Base-by-base conservation (phyloP, 2,113 vertebrate genomes). In the Malaclemys terrapin region DNA sequence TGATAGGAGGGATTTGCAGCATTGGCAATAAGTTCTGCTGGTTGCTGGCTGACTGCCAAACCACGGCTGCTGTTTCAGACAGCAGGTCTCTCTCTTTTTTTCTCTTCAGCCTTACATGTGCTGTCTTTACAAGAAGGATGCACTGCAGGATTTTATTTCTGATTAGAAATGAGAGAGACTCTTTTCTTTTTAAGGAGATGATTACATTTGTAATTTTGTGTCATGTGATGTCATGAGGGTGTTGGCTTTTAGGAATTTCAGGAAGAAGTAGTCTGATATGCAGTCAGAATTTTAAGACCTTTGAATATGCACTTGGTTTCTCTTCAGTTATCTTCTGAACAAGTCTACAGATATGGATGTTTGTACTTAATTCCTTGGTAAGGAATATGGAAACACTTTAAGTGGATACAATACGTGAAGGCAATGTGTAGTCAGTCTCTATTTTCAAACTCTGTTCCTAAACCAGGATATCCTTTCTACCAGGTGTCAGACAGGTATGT, bases 401-500 rank as follows among this genome's bases (percentile, higher is more conserved):
- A 97, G 90, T 81, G 96, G 94, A 94, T 97, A 16, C 84, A 35
- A 5, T 69, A 92, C 82, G 91, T 85, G 95, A 91, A 96, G 92
- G 96, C 97, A 89, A 99, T 99, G 99, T 98, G 98, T 96, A 98
- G 98, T 95, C 98, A 96, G 97, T 96, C 98, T 96, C 98, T 98
- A 96, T 98, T 98, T 98, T 98, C 98, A 95, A 98, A 98, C 97
- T 98, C 98, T 84, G 19, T 97, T 94, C 94, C 98, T 97, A 97
- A 97, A 6, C 98, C 94, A 59, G 98, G 98, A 96, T 98, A 98
- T 96, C 98, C 98, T n/a, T 98, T 98, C 97, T 98, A 98, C 97
- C 98, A 97, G 95, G 97, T 98, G 93, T 95, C 98, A 94, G 98
- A 96, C 98, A 99, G 99, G 99, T 99, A 98, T 98, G 99, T 99